Evolutionary conservation across 1,140 invertebrate species (phyloP).

Genomic region (Cardiocondyla obscurior): DNA sequence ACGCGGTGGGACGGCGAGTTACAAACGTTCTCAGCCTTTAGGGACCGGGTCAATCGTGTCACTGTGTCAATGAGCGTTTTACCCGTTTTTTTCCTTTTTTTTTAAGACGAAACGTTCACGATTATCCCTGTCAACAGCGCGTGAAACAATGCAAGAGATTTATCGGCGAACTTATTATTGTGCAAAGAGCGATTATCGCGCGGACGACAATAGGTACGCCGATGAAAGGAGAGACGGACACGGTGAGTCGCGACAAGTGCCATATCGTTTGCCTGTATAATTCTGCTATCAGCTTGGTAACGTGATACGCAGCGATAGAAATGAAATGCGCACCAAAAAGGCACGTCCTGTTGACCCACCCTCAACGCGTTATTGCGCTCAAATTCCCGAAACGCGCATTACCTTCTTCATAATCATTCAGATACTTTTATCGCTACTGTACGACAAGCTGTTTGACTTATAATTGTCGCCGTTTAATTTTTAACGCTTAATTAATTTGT

Average conservation of each 20-base stretch:
- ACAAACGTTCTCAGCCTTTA: slow-evolving; percentile 53
- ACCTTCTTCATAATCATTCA: not conserved
- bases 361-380: not conserved
- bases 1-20: slow-evolving; percentile 22
- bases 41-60: slow-evolving; percentile 72
- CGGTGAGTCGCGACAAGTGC: slow-evolving; percentile 12
- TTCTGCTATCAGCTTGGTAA: slow-evolving; percentile 40
- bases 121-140: not conserved
- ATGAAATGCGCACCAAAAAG: not conserved
- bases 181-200: not conserved
- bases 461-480: not conserved
- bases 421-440: not conserved
- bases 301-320: slow-evolving; percentile 39
- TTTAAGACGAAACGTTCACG: not conserved
- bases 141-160: slow-evolving; percentile 27
- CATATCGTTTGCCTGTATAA: slow-evolving; percentile 40
- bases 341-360: not conserved
- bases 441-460: not conserved
- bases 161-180: not conserved
- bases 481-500: not conserved
- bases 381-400: not conserved
- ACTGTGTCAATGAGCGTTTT: slow-evolving; percentile 72
- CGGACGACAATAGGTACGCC: not conserved
- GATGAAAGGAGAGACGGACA: slow-evolving; percentile 8
- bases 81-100: not conserved